Base-by-base conservation (phyloP, 2,113 vertebrate genomes). In the Megaleporinus macrocephalus region DNA sequence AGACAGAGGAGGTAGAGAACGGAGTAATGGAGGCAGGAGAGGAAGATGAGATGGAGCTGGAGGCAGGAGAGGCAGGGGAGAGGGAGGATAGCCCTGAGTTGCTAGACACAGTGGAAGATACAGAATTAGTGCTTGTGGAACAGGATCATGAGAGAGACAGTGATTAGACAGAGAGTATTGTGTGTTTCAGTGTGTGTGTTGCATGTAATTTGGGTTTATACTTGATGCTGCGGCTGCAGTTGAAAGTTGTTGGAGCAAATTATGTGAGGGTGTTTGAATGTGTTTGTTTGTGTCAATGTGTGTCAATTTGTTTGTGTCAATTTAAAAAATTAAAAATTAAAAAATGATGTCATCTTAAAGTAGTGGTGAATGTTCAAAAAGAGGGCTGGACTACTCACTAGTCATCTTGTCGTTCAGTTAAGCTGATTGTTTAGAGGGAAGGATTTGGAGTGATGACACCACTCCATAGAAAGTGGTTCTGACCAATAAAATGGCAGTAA, bases 141-240 rank as follows among this genome's bases (percentile, higher is more conserved):
- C 93, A 93, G 89, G 95, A 95, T 76, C 87, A 86, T 92, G 91
- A 97, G 85, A 96, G 95, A 91, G 95, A 96, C 89, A 98, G 94
- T 86, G 92, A 95, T 80, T 95, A 90, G 88, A 83, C 15, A 20
- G 61, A 22, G 20, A 6, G 2, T 71, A 57, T n/a, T 80, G 44
- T 57, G 18, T 68, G 76, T n/a, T 49, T 55, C 41, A 14, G 57
- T 5, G 66, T 26, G 62, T 55, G 36, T 66, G 61, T 78, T 24
- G 24, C 27, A 57, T 65, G 24, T 26, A 36, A 47, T 76, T 63
- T 18, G 29, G 30, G 13, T 65, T 18, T 18, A 20, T 66, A 66
- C 73, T 65, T 36, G 62, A 72, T 49, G 29, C 49, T 69, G 76
- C 76, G 11, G 57, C 22, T 74, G 47, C 36, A 73, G 26, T 73